These are phyloP conservation scores for Synanthedon formicaeformis DNA, from an alignment of 2,888 invertebrate species.

Conservation along the genomic window DNA sequence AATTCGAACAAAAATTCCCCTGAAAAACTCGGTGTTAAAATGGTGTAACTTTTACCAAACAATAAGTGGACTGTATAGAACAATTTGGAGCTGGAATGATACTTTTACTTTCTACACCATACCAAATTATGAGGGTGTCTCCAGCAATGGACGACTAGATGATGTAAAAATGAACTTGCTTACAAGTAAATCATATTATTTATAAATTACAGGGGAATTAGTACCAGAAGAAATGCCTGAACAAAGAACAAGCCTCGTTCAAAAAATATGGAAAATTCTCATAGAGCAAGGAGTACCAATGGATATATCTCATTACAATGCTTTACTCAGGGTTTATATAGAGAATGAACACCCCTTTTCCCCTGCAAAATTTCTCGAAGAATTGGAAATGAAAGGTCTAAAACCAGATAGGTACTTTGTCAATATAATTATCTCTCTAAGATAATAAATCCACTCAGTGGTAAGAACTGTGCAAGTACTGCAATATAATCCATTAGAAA, in stretches of 20 bases:
- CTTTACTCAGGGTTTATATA: constrained; percentile 83
- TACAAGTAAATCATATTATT: background rate
- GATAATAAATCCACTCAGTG: background rate
- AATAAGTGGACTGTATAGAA: no score
- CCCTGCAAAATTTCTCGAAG: constrained; percentile 81
- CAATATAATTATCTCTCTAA: no score
- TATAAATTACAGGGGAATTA: constrained; percentile 60
- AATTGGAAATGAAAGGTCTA: constrained; percentile 80
- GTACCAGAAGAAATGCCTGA: constrained; percentile 84
- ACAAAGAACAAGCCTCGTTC: constrained; percentile 79
- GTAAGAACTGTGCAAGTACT: background rate
- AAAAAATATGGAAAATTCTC: constrained; percentile 85
- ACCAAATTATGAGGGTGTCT: background rate
- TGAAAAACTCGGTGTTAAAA: no score
- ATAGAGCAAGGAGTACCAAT: constrained; percentile 80
- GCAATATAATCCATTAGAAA: background rate
- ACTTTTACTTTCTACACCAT: no score
- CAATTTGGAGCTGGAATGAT: no score
- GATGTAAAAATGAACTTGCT: background rate
- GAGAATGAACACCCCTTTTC: constrained; percentile 88
- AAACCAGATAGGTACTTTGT: constrained; percentile 77
- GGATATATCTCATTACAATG: constrained; percentile 91
- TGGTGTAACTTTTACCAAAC: no score
- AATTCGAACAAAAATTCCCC: no score
- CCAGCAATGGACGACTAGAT: no score